Conservation (phyloP, 2,113 vertebrate species). For the Antidorcas marsupialis region DNA sequence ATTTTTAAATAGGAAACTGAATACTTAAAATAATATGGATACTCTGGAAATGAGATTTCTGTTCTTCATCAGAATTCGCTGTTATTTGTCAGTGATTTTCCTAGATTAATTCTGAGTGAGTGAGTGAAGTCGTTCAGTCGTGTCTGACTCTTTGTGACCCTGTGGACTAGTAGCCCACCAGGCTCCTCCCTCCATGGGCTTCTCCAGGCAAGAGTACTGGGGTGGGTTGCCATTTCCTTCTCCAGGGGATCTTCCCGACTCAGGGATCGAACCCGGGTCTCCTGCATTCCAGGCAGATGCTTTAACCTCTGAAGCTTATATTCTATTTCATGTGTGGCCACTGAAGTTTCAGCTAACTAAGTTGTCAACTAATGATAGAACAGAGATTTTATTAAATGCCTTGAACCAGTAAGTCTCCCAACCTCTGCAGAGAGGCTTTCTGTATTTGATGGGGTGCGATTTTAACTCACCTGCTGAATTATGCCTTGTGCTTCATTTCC, state of each 20-base stretch:
- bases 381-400: background rate
- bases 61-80: background rate
- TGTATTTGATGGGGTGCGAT: background rate
- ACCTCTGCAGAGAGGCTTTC: background rate
- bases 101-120: background rate
- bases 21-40: background rate
- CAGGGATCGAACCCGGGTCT: too few relatives aligned
- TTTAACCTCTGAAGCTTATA: background rate
- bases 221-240: too few relatives aligned
- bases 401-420: background rate
- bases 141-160: too few relatives aligned
- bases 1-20: background rate
- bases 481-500: background rate
- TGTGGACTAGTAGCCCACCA: too few relatives aligned
- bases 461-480: background rate
- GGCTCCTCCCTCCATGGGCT: too few relatives aligned
- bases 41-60: background rate
- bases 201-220: too few relatives aligned
- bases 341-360: background rate
- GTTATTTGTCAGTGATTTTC: background rate
- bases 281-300: too few relatives aligned
- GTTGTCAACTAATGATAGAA: background rate
- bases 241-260: too few relatives aligned
- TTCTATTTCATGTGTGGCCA: background rate
- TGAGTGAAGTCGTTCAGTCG: too few relatives aligned